These are phyloP conservation scores for Nipponia nippon DNA, from an alignment of 2,113 vertebrate species.

Conservation along the genomic window DNA sequence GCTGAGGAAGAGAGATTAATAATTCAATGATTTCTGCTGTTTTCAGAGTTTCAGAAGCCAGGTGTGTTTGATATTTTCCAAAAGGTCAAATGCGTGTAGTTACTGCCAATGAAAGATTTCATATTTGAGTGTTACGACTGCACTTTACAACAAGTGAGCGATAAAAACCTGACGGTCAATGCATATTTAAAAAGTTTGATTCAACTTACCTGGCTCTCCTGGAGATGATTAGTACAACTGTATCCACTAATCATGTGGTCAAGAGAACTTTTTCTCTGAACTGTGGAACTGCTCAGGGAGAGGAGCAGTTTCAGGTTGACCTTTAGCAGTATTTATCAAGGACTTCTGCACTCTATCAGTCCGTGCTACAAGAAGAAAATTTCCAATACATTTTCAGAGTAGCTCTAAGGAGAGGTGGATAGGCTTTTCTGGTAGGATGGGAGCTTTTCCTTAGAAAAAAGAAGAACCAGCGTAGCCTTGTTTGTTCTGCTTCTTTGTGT, in stretches of 20 bases:
- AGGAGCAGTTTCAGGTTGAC: not conserved
- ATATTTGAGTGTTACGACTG: not conserved
- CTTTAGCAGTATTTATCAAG: not conserved
- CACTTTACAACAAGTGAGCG: not conserved
- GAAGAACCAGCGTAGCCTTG: accelerated
- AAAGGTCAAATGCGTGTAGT: not conserved
- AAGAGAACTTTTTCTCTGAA: not conserved
- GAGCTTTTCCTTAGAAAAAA: not conserved
- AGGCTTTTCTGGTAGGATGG: not conserved
- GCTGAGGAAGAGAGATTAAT: not conserved
- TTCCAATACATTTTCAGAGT: not conserved
- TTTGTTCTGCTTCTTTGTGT: not conserved
- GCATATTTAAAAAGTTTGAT: not conserved
- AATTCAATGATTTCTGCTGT: not conserved
- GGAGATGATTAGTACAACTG: not conserved
- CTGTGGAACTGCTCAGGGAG: not conserved
- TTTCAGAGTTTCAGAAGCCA: not conserved
- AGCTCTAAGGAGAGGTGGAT: not conserved
- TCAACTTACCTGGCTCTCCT: not conserved
- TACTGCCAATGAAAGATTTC: not conserved
- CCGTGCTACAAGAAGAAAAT: not conserved
- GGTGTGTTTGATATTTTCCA: not conserved
- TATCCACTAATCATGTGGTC: not conserved
- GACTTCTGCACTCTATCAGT: not conserved
- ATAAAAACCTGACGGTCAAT: not conserved